Evolutionary conservation across 2,797 vertebrate species (phyloP).

Genomic region (Liparis tanakae): DNA sequence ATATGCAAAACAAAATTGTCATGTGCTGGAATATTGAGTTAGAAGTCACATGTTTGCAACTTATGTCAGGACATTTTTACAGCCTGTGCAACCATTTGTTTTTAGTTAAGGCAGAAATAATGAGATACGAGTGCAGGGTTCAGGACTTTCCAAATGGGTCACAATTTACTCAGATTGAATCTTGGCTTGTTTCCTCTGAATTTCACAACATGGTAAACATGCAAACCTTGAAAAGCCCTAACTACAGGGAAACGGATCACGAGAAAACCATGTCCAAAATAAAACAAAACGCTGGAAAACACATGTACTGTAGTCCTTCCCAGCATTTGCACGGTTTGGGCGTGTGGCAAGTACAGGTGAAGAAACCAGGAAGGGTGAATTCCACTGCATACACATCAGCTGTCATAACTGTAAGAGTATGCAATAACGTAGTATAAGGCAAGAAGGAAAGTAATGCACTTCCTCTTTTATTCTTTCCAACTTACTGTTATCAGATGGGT

Average conservation of each 20-base stretch:
- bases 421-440: slow-evolving; percentile 37
- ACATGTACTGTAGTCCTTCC: slow-evolving; percentile 41
- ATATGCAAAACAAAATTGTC: not conserved
- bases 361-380: slow-evolving; percentile 67
- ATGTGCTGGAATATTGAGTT: not conserved
- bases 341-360: slow-evolving; percentile 56
- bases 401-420: slow-evolving; percentile 44
- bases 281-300: slow-evolving; percentile 43
- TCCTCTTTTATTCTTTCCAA: slow-evolving; percentile 76
- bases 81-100: slow-evolving; percentile 7
- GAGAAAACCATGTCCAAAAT: slow-evolving; percentile 17
- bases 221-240: slow-evolving; percentile 31
- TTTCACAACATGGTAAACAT: slow-evolving; percentile 51
- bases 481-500: slow-evolving; percentile 57
- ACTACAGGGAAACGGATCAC: not conserved
- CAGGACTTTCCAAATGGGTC: slow-evolving; percentile 16
- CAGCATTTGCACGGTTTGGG: slow-evolving; percentile 44
- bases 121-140: slow-evolving; percentile 20
- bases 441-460: slow-evolving; percentile 67
- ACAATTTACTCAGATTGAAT: slow-evolving; percentile 16
- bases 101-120: slow-evolving; percentile 5
- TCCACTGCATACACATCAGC: slow-evolving; percentile 50
- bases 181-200: slow-evolving; percentile 22
- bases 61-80: not conserved
- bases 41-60: slow-evolving; percentile 1